Conservation (phyloP, 2,113 vertebrate species). For the Rostratula benghalensis region DNA sequence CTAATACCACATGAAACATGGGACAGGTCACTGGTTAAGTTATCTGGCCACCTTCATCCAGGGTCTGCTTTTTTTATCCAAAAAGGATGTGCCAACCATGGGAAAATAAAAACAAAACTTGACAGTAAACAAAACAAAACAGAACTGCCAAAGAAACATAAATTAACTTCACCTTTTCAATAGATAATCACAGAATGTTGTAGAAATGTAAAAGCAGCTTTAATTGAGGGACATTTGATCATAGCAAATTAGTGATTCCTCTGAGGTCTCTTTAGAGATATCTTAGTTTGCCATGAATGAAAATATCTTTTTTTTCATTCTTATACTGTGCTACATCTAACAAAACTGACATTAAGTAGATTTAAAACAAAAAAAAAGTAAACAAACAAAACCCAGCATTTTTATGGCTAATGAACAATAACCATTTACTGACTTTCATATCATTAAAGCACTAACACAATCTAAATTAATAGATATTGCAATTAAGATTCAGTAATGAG, state of each 20-base stretch:
- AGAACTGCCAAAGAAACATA: not conserved
- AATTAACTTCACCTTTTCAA: not conserved
- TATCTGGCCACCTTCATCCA: not conserved
- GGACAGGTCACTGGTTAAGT: not conserved
- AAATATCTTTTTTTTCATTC: not conserved
- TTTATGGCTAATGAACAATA: conserved; percentile 54
- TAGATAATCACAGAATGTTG: conserved; percentile 1
- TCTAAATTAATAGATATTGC: conserved; percentile 64
- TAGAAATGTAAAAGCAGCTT: conserved; percentile 30
- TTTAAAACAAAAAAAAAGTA: not conserved
- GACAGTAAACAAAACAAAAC: not conserved
- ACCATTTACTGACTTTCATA: conserved; percentile 5
- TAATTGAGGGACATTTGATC: conserved; percentile 36
- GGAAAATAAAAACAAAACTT: not conserved
- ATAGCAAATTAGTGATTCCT: conserved; percentile 44
- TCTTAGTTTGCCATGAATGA: conserved; percentile 42
- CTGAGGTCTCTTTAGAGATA: conserved; percentile 35
- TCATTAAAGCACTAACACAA: conserved; percentile 44
- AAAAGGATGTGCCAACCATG: not conserved
- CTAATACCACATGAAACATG: fast-evolving
- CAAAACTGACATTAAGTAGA: conserved; percentile 37
- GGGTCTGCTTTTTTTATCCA: not conserved
- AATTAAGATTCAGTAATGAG: conserved; percentile 58
- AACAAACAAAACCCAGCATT: not conserved
- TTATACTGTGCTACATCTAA: conserved; percentile 29